Conservation (phyloP, 2,113 vertebrate genomes). For the Dromas ardeola region DNA sequence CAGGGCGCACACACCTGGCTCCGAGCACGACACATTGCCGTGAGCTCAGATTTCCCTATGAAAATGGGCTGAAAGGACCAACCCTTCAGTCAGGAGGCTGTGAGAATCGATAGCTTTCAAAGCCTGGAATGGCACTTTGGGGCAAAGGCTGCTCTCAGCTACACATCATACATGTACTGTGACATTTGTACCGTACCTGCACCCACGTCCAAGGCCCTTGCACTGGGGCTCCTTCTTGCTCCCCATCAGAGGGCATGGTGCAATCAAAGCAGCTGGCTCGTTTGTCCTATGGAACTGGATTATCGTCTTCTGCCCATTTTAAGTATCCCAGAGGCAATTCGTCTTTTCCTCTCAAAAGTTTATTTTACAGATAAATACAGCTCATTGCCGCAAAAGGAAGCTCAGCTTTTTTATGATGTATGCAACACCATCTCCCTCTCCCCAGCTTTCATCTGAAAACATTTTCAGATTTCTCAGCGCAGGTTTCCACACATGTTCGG, state of each 20-base stretch:
- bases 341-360: background rate
- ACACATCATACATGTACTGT: rapidly evolving
- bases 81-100: background rate
- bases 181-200: background rate
- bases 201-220: background rate
- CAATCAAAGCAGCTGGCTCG: background rate
- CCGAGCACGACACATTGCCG: rapidly evolving
- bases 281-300: background rate
- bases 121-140: background rate
- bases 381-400: background rate
- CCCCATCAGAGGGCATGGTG: background rate
- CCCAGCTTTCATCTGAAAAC: background rate
- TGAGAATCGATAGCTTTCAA: background rate
- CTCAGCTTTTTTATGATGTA: background rate
- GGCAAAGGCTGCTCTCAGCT: background rate
- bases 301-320: background rate
- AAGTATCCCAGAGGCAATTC: background rate
- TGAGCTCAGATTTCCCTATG: constrained; percentile 19
- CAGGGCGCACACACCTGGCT: background rate
- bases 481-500: background rate
- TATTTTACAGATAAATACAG: background rate
- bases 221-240: background rate
- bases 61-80: constrained; percentile 3
- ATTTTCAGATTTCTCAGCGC: background rate
- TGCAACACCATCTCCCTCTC: background rate